Conservation (phyloP, 2,113 vertebrate species). For the Agelaius phoeniceus region DNA sequence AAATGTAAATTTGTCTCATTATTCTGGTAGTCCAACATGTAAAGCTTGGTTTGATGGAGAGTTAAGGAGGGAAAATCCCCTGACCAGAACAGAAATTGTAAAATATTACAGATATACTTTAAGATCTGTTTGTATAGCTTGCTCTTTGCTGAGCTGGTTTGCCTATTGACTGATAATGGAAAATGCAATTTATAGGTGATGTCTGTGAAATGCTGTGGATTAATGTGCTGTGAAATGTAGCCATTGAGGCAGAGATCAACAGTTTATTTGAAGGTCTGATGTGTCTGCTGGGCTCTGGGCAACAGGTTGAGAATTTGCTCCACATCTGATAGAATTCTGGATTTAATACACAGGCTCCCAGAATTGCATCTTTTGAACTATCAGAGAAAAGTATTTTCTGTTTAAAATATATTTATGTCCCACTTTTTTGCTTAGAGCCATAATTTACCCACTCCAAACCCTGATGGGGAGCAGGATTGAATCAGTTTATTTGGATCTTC, state of each 20-base stretch:
- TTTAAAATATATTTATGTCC: not conserved
- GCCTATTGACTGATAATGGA: not conserved
- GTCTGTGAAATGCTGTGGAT: slow-evolving; percentile 3
- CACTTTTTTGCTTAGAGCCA: not conserved
- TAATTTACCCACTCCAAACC: not conserved
- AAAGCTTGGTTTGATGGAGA: not conserved
- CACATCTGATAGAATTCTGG: not conserved
- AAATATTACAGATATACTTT: not conserved
- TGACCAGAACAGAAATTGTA: not conserved
- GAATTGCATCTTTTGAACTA: not conserved
- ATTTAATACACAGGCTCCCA: not conserved
- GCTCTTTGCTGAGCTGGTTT: not conserved
- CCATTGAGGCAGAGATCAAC: not conserved
- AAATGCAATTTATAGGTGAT: not conserved
- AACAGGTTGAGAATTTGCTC: not conserved
- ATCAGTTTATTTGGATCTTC: not conserved
- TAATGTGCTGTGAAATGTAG: not conserved
- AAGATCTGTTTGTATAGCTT: not conserved
- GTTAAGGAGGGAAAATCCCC: not conserved
- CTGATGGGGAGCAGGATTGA: not conserved
- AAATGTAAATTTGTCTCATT: not conserved
- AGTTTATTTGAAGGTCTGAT: not conserved
- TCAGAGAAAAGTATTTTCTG: not conserved
- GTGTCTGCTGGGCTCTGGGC: not conserved
- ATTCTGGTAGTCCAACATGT: not conserved